A percentile compares a stretch with the other conserved stretches of the same genome.
Conservation (phyloP, 1,140 invertebrate species). For the Ips typographus region DNA sequence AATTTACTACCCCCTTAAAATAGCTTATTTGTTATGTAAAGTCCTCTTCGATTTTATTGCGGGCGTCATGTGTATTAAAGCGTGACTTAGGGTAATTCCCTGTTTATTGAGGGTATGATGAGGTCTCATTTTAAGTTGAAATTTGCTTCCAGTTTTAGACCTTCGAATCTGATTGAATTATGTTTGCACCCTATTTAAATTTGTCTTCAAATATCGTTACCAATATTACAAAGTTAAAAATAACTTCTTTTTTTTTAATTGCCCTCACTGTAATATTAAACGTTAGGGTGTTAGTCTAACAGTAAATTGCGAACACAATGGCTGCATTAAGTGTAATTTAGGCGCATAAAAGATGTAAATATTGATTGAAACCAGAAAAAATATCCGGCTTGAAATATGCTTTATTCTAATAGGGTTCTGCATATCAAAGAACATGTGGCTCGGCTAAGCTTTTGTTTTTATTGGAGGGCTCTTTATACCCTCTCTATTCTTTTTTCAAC, state of each 20-base stretch:
- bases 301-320: conserved; percentile 15
- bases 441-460: conserved; percentile 36
- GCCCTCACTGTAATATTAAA: no score
- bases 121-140: no score
- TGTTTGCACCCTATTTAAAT: no score
- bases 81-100: background rate
- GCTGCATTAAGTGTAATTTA: conserved; percentile 29
- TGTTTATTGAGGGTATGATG: no score
- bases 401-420: conserved; percentile 27
- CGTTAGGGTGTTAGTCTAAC: background rate
- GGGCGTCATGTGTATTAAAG: background rate
- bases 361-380: conserved; percentile 31
- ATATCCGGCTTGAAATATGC: conserved; percentile 28
- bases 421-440: conserved; percentile 37
- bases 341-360: conserved; percentile 34
- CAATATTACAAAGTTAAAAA: no score
- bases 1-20: background rate
- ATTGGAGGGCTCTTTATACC: conserved; percentile 24
- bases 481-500: conserved; percentile 29
- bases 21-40: background rate
- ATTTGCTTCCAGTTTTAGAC: no score
- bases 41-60: background rate
- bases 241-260: no score
- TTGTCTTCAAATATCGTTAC: no score
- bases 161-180: no score